These are phyloP conservation scores for Cyrtorhinus lividipennis DNA, from an alignment of 1,140 invertebrate genomes.

Conservation along the genomic window DNA sequence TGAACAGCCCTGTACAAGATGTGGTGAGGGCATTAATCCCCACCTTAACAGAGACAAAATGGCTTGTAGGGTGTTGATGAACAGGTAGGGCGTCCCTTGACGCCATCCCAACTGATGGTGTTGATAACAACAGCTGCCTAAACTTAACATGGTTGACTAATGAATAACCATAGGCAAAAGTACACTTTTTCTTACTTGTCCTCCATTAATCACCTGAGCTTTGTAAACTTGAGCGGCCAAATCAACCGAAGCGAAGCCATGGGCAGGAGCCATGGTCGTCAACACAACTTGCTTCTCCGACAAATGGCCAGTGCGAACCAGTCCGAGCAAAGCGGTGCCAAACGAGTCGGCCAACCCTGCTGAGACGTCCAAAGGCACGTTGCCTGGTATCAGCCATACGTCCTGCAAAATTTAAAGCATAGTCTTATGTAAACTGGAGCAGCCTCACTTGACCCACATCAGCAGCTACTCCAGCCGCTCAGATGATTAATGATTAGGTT, in stretches of 20 bases:
- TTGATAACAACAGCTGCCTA: too few relatives aligned
- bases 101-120: too few relatives aligned
- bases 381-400: constrained; percentile 38
- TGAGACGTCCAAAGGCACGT: constrained; percentile 31
- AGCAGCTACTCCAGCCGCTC: background rate
- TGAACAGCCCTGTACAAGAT: too few relatives aligned
- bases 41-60: too few relatives aligned
- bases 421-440: background rate
- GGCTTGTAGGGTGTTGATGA: too few relatives aligned
- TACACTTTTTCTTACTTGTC: too few relatives aligned
- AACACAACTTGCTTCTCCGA: constrained; percentile 37
- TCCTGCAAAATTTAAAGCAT: constrained; percentile 33
- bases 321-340: constrained; percentile 39
- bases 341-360: constrained; percentile 40
- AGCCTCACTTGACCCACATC: background rate
- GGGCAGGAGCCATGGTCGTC: constrained; percentile 42
- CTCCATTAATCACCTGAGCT: constrained; percentile 33
- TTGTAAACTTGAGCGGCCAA: constrained; percentile 43
- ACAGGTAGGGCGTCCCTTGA: too few relatives aligned
- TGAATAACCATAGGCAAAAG: too few relatives aligned
- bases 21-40: too few relatives aligned
- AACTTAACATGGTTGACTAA: too few relatives aligned
- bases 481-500: background rate
- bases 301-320: constrained; percentile 37
- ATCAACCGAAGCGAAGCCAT: constrained; percentile 45